Base-by-base conservation (phyloP, 2,888 invertebrate species). In the Tinea semifulvella region DNA sequence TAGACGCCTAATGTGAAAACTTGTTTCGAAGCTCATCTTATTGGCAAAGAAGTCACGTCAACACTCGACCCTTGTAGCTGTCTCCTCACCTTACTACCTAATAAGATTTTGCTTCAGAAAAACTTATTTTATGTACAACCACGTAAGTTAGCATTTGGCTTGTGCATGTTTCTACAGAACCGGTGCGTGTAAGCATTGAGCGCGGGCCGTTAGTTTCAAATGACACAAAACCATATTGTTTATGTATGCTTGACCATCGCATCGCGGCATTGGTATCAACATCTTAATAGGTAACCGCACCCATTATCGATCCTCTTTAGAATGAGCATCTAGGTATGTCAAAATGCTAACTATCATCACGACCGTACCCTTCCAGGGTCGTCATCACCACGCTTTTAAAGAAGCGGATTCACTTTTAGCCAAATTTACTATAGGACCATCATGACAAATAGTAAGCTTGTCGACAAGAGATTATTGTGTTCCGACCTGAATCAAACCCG, bases 211-310 rank as follows among this genome's bases (percentile, higher is more conserved):
- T 77, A 60, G 56, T 55, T 62, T 58, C 61, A 61, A 65, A 60
- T 73, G 74, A 75, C 73, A 63, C 70, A 65, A 63, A 61, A 61
- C 57, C 58, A 64, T 66, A 71, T 68, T 67, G 63, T 68, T 54
- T 56, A 54, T 40, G n/a, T n/a, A 40, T n/a, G 14, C 18, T 22
- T 22, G 22, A 40, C 40, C 22, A 40, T 38, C 18, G 38, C 35
- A n/a, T n/a, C n/a, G n/a, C n/a, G n/a, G n/a, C n/a, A n/a, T n/a
- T n/a, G n/a, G n/a, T 6, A 35, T 38, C n/a, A 18, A 17, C 38
- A 38, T 2, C 19, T 14, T 13, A 31, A 31, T n/a, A 31, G 22
- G 22, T 8, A 22, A 31, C n/a, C n/a, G n/a, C n/a, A n/a, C n/a
- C n/a, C n/a, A n/a, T n/a, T n/a, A n/a, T n/a, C n/a, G n/a, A n/a